These are phyloP conservation scores for Tetragonula clypearis DNA, from an alignment of 1,140 invertebrate species.

Conservation along the genomic window DNA sequence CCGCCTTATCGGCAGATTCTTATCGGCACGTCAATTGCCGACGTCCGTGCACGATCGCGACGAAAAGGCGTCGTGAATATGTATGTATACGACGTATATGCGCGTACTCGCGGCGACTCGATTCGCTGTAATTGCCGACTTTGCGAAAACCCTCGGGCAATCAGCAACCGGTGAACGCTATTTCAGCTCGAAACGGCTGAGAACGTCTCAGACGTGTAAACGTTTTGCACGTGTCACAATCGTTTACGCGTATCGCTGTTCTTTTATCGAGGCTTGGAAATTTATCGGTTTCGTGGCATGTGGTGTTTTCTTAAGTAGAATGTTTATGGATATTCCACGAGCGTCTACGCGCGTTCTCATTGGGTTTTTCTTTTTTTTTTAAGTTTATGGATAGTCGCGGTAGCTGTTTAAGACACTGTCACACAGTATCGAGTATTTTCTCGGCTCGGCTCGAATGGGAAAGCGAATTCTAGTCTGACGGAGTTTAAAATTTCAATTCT, in stretches of 20 bases:
- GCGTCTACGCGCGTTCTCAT: neutral
- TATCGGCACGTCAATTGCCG: slow-evolving; percentile 27
- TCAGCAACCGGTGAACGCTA: neutral
- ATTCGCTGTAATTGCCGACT: slow-evolving; percentile 1
- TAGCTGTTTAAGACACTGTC: too few species aligned
- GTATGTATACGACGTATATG: too few species aligned
- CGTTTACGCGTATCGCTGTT: neutral
- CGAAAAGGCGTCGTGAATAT: slow-evolving; percentile 1
- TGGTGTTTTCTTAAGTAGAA: neutral
- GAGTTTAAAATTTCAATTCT: too few species aligned
- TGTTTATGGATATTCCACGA: neutral
- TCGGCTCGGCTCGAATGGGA: too few species aligned
- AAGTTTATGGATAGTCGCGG: neutral
- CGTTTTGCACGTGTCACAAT: neutral
- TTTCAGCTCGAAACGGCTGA: neutral
- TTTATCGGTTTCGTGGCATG: neutral
- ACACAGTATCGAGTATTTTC: too few species aligned
- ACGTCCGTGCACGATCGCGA: neutral
- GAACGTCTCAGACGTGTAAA: neutral
- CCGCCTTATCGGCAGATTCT: slow-evolving; percentile 17
- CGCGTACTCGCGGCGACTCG: too few species aligned
- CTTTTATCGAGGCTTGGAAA: neutral
- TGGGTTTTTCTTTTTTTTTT: too few species aligned
- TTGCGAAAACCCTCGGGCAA: neutral
- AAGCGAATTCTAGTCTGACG: too few species aligned